Base-by-base conservation (phyloP, 2,113 vertebrate species). In the Egretta garzetta region DNA sequence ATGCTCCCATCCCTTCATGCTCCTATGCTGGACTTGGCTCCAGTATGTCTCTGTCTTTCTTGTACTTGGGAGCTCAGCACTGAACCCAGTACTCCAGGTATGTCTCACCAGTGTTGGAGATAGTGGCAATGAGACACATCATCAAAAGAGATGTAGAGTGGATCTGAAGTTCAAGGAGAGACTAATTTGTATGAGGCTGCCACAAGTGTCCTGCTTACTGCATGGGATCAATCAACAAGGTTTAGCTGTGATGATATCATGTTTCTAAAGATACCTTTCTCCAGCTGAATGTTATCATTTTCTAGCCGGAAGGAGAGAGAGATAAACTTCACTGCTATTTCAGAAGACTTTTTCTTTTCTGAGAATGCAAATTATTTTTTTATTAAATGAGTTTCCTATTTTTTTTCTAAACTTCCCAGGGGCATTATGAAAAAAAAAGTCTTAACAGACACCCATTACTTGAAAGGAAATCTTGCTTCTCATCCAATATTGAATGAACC, bases 161-260 rank as follows among this genome's bases (percentile, higher is more conserved):
- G 27, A 45, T 79, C 27, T 72, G 52, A 89, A 90, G 50, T 83
- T 83, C 58, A 83, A 77, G 75, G 24, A 74, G 9, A 86, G 3
- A 66, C 19, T 55, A 58, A 80, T 86, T 72, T 73, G 12, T 62
- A 50, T 37, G 28, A 94, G 59, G 24, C 41, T 80, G 21, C 16
- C 41, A 55, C 1, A 1, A 66, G 16, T 47, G 45, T 83, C 62
- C 67, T 88, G 33, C 74, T 82, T 58, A 70, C 58, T 86, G 67
- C 32, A 74, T 50, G 21, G 33, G 14, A 86, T 80, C 58, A 41
- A 10, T 76, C 81, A 92, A 20, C n/a, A 80, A 62, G 77, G 88
- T 92, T 82, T 93, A 96, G 28, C 32, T 83, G n/a, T 83, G 74
- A 59, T 97, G 71, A 93, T 59, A 56, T 58, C 70, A 80, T 73